Evolutionary conservation across 2,888 invertebrate species (phyloP), one percentile per base, ranked within the genome.

Genomic region (Cinara cedri): DNA sequence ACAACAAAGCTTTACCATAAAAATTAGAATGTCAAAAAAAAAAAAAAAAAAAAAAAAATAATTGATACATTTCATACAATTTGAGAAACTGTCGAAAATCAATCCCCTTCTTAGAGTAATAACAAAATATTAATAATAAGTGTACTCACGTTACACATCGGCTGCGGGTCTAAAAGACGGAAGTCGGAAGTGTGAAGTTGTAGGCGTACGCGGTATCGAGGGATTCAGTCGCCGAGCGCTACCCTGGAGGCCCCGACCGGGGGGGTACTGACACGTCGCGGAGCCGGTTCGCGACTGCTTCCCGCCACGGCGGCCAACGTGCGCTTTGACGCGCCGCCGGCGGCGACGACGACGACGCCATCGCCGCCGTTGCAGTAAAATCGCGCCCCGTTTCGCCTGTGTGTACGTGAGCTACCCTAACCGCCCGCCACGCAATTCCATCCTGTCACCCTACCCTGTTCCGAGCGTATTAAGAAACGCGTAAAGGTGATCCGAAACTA

Each of bases 261-360:
- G 46, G 19, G 34, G 21, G 57, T 34, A 76, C 76, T 24, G 55
- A 57, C 55, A 34, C 66, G 76, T 55, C 57, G 46, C 57, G 76
- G 46, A 76, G 76, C 76, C 76, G 76, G 66, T 68, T 76, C 57
- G 49, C 76, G 66, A 76, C 76, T 76, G 68, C 10, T 66, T 26
- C 1, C 57, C 49, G 16, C 19, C 57, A 34, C 19, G 16, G 34
- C 21, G 16, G 1, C 42, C 51, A 74, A 63, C 74, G 74, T 65
- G 65, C 54, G 65, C 75, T 66, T 62, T 14, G 24, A 66, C 46
- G 60, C 76, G 68, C 55, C 76, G 16, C 46, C 72, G 19, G 14
- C 54, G 42, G 24, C 76, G 19, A 14, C 65, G 66, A 13, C 55
- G n/a, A n/a, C 72, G 19, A 14, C 54, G 42, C n/a, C 76, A 14